Evolutionary conservation across 2,113 vertebrate species (phyloP).

Genomic region (Osmerus eperlanus): DNA sequence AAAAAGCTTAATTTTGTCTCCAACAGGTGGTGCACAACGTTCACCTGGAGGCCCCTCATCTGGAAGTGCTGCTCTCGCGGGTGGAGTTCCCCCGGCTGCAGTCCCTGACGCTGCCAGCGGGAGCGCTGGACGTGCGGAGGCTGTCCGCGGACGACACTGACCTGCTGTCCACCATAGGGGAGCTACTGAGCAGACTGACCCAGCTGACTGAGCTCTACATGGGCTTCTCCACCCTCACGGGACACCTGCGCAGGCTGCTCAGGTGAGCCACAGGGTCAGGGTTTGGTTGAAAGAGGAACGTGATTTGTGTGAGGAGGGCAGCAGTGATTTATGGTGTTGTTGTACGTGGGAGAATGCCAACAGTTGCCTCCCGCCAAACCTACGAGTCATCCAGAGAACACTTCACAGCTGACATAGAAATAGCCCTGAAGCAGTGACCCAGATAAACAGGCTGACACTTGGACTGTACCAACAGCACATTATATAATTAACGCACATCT

Average conservation of each 20-base stretch:
- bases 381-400: slow-evolving; percentile 14
- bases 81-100: slow-evolving; percentile 75
- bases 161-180: slow-evolving; percentile 73
- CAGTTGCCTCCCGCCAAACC: slow-evolving; percentile 8
- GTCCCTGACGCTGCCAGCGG: slow-evolving; percentile 85
- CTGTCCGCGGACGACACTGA: slow-evolving; percentile 61
- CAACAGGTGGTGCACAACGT: slow-evolving; percentile 87
- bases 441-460: slow-evolving; percentile 1
- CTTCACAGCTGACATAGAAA: slow-evolving; percentile 20
- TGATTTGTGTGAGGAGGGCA: no score
- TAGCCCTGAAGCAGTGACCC: slow-evolving; percentile 6
- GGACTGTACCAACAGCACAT: not conserved
- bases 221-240: slow-evolving; percentile 87
- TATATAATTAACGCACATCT: no score
- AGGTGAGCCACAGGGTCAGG: slow-evolving; percentile 67
- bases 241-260: slow-evolving; percentile 81
- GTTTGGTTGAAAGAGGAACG: no score
- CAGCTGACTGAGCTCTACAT: slow-evolving; percentile 82
- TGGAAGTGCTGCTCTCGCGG: slow-evolving; percentile 82
- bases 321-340: not conserved
- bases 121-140: slow-evolving; percentile 77
- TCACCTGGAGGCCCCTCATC: slow-evolving; percentile 81
- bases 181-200: slow-evolving; percentile 75
- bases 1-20: no score
- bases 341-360: slow-evolving; percentile 10